Evolutionary conservation across 2,888 invertebrate species (phyloP).

Genomic region (Cerastis rubricosa): DNA sequence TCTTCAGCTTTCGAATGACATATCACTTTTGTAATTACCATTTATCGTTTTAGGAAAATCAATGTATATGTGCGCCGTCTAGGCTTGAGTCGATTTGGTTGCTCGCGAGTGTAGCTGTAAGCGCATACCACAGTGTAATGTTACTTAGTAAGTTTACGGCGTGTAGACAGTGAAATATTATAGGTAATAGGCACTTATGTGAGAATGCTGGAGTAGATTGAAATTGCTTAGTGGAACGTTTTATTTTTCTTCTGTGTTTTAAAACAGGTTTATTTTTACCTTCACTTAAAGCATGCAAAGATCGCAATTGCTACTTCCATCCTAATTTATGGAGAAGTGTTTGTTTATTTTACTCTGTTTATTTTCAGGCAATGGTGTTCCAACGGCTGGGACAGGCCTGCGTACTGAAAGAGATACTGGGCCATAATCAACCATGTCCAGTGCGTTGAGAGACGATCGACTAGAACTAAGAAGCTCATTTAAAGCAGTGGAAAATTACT

Average conservation of each 20-base stretch:
- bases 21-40: too few species aligned
- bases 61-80: too few species aligned
- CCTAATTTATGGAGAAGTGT: background rate
- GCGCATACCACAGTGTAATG: constrained; percentile 40
- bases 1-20: too few species aligned
- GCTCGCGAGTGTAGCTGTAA: too few species aligned
- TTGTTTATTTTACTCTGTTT: background rate
- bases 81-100: too few species aligned
- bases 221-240: constrained; percentile 4
- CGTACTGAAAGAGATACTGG: background rate
- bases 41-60: too few species aligned
- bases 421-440: background rate
- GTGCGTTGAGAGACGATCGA: background rate
- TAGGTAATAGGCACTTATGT: background rate
- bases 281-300: background rate
- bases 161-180: constrained; percentile 3
- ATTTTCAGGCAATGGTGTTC: background rate
- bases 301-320: background rate
- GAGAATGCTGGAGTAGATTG: background rate
- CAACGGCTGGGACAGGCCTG: background rate
- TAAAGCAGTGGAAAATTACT: background rate
- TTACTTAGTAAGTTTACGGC: constrained; percentile 17
- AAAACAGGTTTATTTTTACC: background rate
- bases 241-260: background rate
- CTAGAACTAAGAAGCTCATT: background rate